Evolutionary conservation across 2,113 vertebrate genomes (phyloP).

Genomic region (Crotalus helleri): DNA sequence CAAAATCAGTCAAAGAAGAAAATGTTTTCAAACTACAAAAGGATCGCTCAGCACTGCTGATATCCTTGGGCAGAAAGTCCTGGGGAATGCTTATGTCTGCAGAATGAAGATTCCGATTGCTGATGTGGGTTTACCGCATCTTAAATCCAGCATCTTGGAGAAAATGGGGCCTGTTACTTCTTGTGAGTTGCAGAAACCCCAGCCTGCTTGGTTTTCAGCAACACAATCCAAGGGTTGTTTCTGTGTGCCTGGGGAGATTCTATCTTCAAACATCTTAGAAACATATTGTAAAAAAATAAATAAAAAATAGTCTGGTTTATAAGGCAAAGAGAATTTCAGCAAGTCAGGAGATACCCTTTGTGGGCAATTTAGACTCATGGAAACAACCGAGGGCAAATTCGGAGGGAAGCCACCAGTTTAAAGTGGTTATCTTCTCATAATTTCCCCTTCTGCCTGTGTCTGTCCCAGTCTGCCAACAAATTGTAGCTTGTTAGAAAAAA

Average conservation of each 20-base stretch:
- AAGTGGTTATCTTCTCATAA: neutral
- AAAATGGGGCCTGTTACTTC: neutral
- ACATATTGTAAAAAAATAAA: neutral
- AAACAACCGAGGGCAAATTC: neutral
- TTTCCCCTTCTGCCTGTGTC: neutral
- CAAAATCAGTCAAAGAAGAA: neutral
- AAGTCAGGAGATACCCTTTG: neutral
- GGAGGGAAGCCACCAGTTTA: neutral
- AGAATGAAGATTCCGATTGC: neutral
- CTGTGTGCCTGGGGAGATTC: neutral
- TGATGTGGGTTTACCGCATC: neutral
- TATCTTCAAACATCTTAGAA: neutral
- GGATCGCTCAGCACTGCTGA: neutral
- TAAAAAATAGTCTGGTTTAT: neutral
- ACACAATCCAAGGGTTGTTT: neutral
- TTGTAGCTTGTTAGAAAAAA: neutral
- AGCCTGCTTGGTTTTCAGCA: neutral
- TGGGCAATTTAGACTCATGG: neutral
- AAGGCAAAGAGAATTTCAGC: neutral
- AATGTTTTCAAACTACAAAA: neutral
- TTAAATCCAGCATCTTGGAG: neutral
- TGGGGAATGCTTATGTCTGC: conserved; percentile 40
- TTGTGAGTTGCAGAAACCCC: neutral
- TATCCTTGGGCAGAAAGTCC: conserved; percentile 35
- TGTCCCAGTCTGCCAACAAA: neutral